phyloP scores from a whole-genome alignment of 1,140 invertebrate species.

The Atopsyche davidsoni region DNA sequence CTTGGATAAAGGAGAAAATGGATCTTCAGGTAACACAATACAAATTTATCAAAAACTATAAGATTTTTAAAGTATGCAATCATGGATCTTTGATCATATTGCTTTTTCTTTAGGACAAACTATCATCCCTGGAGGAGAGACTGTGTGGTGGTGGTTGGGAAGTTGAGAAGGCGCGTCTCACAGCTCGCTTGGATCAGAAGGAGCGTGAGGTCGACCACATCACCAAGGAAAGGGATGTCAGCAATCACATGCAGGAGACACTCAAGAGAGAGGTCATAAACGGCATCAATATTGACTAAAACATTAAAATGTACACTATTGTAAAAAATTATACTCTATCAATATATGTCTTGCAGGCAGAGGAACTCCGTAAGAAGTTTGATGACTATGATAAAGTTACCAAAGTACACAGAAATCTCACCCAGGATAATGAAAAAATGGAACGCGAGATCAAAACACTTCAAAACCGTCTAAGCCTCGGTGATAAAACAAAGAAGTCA shows the following conservation, averaged over 20 bases:
- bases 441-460: conserved; percentile 70
- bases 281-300: background rate
- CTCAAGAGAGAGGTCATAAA: conserved; percentile 37
- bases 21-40: conserved; percentile 54
- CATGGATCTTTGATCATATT: background rate
- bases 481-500: conserved; percentile 74
- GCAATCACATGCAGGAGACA: conserved; percentile 44
- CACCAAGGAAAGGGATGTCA: conserved; percentile 64
- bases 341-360: conserved; percentile 53
- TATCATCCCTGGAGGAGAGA: conserved; percentile 60
- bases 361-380: conserved; percentile 72
- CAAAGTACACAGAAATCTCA: conserved; percentile 73
- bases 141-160: conserved; percentile 52
- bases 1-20: conserved; percentile 70
- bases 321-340: conserved; percentile 2
- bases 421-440: conserved; percentile 62
- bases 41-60: too few relatives aligned
- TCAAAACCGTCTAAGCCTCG: conserved; percentile 63
- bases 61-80: conserved; percentile 11
- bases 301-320: conserved; percentile 4
- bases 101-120: conserved; percentile 51
- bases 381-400: conserved; percentile 81
- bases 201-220: conserved; percentile 66
- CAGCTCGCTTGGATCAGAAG: conserved; percentile 65
- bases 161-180: conserved; percentile 60